Base-by-base conservation (phyloP, 1,140 invertebrate species). In the Grapholita molesta region DNA sequence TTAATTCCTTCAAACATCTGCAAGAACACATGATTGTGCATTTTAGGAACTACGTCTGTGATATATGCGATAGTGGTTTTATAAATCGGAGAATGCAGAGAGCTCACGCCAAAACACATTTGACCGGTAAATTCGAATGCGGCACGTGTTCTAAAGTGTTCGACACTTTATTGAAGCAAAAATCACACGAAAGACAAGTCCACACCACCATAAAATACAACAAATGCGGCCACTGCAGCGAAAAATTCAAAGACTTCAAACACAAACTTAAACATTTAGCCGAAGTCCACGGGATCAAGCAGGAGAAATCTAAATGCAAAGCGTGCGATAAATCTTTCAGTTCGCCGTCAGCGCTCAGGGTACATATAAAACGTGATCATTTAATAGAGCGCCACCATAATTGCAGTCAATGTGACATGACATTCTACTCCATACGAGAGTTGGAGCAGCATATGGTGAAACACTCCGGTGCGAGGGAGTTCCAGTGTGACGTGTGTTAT, bases 391-490 rank as follows among this genome's bases (percentile, higher is more conserved):
- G 72, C 11, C 48, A 35, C 0, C 25, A 64, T 23, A 53, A 68
- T 55, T 74, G 72, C 25, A 3, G n/a, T 0, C 30, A 69, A 30
- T 61, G 55, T 61, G 15, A 66, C 5, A 65, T 38, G 35, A 23
- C 25, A 12, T 61, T 61, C 24, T 61, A 28, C 7, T 28, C 25
- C 0, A 48, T 18, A 9, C 8, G 53, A 8, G 64, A 70, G 12
- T 52, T 80, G 9, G 74, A 73, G 0, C 64, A 70, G 3, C 92
- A 93, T 70, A 82, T 91, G 75, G 65, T 88, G 12, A 83, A 76
- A 15, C 93, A 94, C 70, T 95, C 94, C 0, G 95, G 95, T 0
- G 94, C 95, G 69, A 94, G 94, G 64, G 95, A 95, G 6, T 95
- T 96, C 80, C 93, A 95, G 72, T 93, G 92, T 77, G 91, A 93